These are phyloP conservation scores for Nematolebias whitei DNA, from an alignment of 2,113 vertebrate genomes.

Conservation along the genomic window DNA sequence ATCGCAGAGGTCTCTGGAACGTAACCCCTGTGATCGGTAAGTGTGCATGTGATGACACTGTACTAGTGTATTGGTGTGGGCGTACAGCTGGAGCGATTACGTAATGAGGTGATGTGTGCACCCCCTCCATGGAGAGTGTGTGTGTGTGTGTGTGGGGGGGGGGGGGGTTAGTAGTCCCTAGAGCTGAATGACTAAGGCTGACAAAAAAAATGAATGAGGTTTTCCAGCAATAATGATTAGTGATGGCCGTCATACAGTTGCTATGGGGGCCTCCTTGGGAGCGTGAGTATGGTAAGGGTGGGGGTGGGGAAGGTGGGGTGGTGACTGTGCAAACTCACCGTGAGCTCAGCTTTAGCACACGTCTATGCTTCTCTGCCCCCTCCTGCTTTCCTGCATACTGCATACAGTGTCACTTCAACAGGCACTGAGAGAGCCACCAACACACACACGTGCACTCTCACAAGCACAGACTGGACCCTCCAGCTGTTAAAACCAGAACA, in stretches of 20 bases:
- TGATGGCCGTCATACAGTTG: conserved; percentile 46
- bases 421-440: conserved; percentile 56
- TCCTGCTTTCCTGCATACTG: conserved; percentile 43
- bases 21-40: too few relatives aligned
- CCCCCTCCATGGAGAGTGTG: not conserved
- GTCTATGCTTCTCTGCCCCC: conserved; percentile 31
- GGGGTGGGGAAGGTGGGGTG: conserved; percentile 33
- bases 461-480: conserved; percentile 21
- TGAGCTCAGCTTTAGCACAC: conserved; percentile 45
- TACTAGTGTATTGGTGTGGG: conserved; percentile 47
- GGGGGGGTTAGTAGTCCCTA: conserved; percentile 12
- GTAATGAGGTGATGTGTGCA: conserved; percentile 47
- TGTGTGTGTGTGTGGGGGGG: too few relatives aligned
- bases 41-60: conserved; percentile 35
- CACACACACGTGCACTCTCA: conserved; percentile 17
- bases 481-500: conserved; percentile 21
- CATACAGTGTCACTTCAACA: conserved; percentile 70
- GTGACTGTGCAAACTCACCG: conserved; percentile 61
- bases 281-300: conserved; percentile 10
- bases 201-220: conserved; percentile 50
- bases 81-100: conserved; percentile 61
- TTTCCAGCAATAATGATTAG: conserved; percentile 37
- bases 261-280: conserved; percentile 28
- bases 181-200: conserved; percentile 5
- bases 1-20: too few relatives aligned